Conservation (phyloP, 23 tunicate species). For the Styela clava region DNA sequence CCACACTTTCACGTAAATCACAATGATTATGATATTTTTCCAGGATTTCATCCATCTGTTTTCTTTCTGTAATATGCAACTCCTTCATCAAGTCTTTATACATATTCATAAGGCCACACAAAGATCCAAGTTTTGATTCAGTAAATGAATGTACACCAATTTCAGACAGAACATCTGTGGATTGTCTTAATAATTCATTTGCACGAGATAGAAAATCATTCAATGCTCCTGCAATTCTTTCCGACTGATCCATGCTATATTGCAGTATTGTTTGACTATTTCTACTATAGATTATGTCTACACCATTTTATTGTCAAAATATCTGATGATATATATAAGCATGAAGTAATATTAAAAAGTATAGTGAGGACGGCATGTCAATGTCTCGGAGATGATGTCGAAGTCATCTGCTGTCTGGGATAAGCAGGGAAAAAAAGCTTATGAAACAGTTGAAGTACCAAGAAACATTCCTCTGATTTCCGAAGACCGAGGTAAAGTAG, state of each 20-base stretch:
- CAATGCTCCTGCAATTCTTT: neutral
- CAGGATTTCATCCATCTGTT: neutral
- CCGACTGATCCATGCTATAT: neutral
- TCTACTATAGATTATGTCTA: too few relatives aligned
- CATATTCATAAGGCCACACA: conserved; percentile 19
- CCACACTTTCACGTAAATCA: neutral
- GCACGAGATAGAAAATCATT: neutral
- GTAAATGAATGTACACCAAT: neutral
- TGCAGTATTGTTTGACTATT: too few relatives aligned
- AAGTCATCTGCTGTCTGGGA: too few relatives aligned
- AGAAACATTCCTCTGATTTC: too few relatives aligned
- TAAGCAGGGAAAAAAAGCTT: too few relatives aligned
- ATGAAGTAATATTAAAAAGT: too few relatives aligned
- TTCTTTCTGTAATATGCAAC: neutral
- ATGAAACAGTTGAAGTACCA: too few relatives aligned
- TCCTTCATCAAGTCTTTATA: neutral
- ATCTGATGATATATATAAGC: too few relatives aligned
- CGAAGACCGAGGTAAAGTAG: too few relatives aligned
- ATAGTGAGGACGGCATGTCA: too few relatives aligned
- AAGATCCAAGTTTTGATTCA: conserved; percentile 1
- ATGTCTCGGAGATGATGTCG: too few relatives aligned
- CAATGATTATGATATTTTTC: neutral
- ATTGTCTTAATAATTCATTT: neutral
- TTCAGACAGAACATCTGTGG: neutral
- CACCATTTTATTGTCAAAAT: too few relatives aligned